Base-by-base conservation (phyloP, 37 sponge, comb jelly and placozoan species). In the Mnemiopsis leidyi region DNA sequence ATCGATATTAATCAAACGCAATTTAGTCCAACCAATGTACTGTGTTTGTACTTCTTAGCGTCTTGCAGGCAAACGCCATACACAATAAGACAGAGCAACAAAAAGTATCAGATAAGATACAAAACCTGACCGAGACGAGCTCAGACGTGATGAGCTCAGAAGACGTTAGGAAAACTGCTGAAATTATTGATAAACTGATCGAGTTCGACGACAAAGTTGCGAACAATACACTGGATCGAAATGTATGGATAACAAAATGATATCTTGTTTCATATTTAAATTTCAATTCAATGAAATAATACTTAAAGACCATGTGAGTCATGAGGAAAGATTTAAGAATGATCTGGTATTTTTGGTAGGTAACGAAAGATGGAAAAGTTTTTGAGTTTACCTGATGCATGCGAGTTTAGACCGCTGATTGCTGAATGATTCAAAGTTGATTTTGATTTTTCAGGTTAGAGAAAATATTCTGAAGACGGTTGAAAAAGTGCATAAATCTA, bases 391-490 rank as follows among this genome's bases (percentile, higher is more conserved):
- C n/a, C n/a, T n/a, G n/a, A n/a, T n/a, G n/a, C n/a, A n/a, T n/a
- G n/a, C n/a, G n/a, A n/a, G n/a, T n/a, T n/a, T n/a, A n/a, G n/a
- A n/a, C n/a, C n/a, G n/a, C n/a, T n/a, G n/a, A n/a, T n/a, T n/a
- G n/a, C n/a, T n/a, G n/a, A n/a, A n/a, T n/a, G n/a, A n/a, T n/a
- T n/a, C n/a, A n/a, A n/a, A n/a, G n/a, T n/a, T n/a, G n/a, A n/a
- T n/a, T n/a, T n/a, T n/a, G n/a, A n/a, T n/a, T n/a, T 29, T 77
- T 85, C 48, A 85, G 90, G 90, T 85, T 1, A 85, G 35, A 40
- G 48, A 40, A 0, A 85, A 85, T 23, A 23, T 85, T 18, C 48
- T 85, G 40, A 40, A 85, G 48, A 85, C 90, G 24, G 90, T 85
- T 39, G 61, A 85, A 16, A 5, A 18, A 23, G 90, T 85, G 24